phyloP scores from a whole-genome alignment of 2,888 invertebrate species.

The Pyralis farinalis region DNA sequence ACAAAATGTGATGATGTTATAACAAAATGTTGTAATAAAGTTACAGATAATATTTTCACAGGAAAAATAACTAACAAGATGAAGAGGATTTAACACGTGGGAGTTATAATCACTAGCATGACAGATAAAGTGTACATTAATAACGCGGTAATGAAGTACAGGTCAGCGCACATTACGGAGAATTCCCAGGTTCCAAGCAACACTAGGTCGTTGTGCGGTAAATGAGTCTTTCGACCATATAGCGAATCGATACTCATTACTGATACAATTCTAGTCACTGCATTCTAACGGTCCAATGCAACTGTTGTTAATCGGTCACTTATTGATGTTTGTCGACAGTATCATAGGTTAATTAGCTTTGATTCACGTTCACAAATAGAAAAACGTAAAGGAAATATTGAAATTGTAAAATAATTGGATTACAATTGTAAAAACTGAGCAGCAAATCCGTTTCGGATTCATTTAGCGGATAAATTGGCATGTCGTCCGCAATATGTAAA shows the following conservation, averaged over 20 bases:
- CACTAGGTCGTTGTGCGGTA: constrained; percentile 15
- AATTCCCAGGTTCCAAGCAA: constrained; percentile 12
- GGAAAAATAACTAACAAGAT: no score
- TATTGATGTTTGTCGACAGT: not conserved
- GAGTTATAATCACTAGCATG: no score
- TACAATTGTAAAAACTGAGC: not conserved
- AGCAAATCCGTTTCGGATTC: no score
- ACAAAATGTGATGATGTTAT: no score
- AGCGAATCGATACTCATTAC: constrained; percentile 20
- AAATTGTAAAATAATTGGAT: not conserved
- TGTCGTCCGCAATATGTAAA: no score
- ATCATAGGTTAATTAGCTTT: not conserved
- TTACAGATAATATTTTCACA: no score
- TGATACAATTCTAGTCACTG: constrained; percentile 16
- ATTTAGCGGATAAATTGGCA: no score
- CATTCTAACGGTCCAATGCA: constrained; percentile 12
- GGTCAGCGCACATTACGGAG: constrained; percentile 14
- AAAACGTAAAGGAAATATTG: no score
- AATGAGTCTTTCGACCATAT: constrained; percentile 8
- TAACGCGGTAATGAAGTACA: not conserved
- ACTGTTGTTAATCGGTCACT: not conserved
- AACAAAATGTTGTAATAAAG: no score
- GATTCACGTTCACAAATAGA: not conserved
- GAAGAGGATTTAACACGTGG: no score
- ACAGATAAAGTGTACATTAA: no score